Conservation (phyloP, 2,797 vertebrate genomes). For the Parotocinclus haroldoi region DNA sequence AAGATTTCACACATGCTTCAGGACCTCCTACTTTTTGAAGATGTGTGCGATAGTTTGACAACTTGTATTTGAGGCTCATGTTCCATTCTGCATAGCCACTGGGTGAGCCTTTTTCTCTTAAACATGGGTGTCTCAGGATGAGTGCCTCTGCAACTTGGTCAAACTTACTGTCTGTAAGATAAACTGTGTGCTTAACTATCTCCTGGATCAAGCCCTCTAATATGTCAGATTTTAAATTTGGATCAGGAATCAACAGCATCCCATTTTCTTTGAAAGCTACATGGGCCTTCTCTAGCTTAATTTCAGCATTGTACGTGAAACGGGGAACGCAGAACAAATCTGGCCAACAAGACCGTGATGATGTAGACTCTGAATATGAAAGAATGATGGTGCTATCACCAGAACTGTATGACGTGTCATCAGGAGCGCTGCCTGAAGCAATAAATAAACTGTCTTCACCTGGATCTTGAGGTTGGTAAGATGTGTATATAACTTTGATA, state of each 20-base stretch:
- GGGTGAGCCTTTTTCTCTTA: slow-evolving; percentile 24
- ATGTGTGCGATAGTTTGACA: slow-evolving; percentile 34
- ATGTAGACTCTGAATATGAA: no score
- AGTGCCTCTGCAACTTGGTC: slow-evolving; percentile 26
- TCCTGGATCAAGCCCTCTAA: slow-evolving; percentile 33
- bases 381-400: no score
- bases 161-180: slow-evolving; percentile 31
- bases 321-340: slow-evolving; percentile 19
- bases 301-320: slow-evolving; percentile 36
- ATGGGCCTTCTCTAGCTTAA: slow-evolving; percentile 28
- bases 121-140: slow-evolving; percentile 20
- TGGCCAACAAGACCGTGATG: slow-evolving; percentile 36
- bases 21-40: slow-evolving; percentile 20
- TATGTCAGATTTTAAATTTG: slow-evolving; percentile 34
- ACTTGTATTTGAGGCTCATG: slow-evolving; percentile 32
- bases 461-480: no score
- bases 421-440: no score
- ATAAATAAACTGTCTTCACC: no score
- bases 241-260: neutral
- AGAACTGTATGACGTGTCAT: no score
- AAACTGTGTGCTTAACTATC: slow-evolving; percentile 37
- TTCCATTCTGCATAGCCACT: slow-evolving; percentile 27
- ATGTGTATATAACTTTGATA: no score
- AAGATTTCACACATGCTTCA: slow-evolving; percentile 31
- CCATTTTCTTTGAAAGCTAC: no score